phyloP scores from a whole-genome alignment of 2,113 vertebrate species.

The Nibea albiflora region DNA sequence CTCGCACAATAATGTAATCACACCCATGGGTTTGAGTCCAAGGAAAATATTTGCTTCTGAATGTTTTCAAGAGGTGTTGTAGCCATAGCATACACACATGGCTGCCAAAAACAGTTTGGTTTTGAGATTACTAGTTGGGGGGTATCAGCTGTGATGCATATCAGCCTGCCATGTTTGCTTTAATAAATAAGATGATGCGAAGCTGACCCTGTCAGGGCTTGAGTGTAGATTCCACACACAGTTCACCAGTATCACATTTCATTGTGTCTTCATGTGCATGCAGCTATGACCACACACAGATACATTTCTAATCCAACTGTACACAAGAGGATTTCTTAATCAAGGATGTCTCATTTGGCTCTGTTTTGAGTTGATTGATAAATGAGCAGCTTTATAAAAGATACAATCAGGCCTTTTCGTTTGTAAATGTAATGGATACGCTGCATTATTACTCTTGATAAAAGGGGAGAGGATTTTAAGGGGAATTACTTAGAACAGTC shows the following conservation, averaged over 20 bases:
- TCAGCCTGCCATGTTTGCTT: conserved; percentile 82
- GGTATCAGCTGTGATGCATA: conserved; percentile 78
- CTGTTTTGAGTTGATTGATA: conserved; percentile 55
- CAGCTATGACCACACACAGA: conserved; percentile 75
- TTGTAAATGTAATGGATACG: conserved; percentile 65
- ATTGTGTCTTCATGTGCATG: conserved; percentile 44
- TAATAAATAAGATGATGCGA: conserved; percentile 79
- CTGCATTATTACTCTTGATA: conserved; percentile 60
- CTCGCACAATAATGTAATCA: conserved; percentile 36
- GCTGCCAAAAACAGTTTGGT: conserved; percentile 75
- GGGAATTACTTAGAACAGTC: conserved; percentile 70
- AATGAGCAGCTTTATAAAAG: conserved; percentile 71
- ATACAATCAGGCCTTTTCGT: conserved; percentile 64
- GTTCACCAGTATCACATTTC: conserved; percentile 71
- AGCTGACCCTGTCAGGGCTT: conserved; percentile 62
- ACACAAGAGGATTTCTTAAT: conserved; percentile 64
- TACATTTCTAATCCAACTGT: conserved; percentile 44
- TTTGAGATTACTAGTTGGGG: conserved; percentile 70
- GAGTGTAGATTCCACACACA: conserved; percentile 49
- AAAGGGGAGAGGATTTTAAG: conserved; percentile 69
- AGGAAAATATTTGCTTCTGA: conserved; percentile 80
- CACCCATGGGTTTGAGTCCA: conserved; percentile 63
- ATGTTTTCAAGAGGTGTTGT: conserved; percentile 74
- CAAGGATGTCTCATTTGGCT: conserved; percentile 61
- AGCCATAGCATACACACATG: conserved; percentile 62